A percentile compares a stretch with the other conserved stretches of the same genome.
Evolutionary conservation across 2,797 vertebrate genomes (phyloP).

Genomic region (Pteronotus mesoamericanus): DNA sequence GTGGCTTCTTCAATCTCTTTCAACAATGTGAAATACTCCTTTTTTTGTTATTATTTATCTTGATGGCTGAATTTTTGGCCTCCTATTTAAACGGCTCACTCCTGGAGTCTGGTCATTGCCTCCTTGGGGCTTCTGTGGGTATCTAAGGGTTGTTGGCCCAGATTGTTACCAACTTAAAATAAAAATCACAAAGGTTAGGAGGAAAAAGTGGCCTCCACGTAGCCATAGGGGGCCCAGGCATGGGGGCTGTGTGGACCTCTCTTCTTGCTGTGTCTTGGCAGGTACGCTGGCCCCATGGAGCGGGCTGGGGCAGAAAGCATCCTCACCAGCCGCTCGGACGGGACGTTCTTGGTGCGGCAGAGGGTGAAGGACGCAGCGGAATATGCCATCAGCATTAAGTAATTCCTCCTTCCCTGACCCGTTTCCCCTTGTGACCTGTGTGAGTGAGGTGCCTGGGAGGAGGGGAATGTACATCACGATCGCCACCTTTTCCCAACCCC

Average conservation of each 20-base stretch:
- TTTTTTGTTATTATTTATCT: background rate
- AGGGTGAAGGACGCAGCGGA: slow-evolving; percentile 91
- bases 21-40: background rate
- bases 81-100: background rate
- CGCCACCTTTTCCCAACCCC: background rate
- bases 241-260: background rate
- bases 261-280: slow-evolving; percentile 43
- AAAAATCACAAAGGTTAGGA: background rate
- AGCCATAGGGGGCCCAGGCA: background rate
- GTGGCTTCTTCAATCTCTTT: background rate
- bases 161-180: background rate
- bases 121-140: too few relatives aligned
- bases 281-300: slow-evolving; percentile 94
- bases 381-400: slow-evolving; percentile 97
- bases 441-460: background rate
- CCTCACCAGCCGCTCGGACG: slow-evolving; percentile 87
- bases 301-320: slow-evolving; percentile 87
- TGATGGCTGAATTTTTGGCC: background rate
- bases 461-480: background rate
- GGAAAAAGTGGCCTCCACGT: rapidly evolving
- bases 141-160: background rate
- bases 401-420: slow-evolving; percentile 35
- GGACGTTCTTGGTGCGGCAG: slow-evolving; percentile 91
- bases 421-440: background rate
- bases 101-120: background rate